phyloP scores from a whole-genome alignment of 2,888 invertebrate genomes.

The Hirtodrosophila alboralis region DNA sequence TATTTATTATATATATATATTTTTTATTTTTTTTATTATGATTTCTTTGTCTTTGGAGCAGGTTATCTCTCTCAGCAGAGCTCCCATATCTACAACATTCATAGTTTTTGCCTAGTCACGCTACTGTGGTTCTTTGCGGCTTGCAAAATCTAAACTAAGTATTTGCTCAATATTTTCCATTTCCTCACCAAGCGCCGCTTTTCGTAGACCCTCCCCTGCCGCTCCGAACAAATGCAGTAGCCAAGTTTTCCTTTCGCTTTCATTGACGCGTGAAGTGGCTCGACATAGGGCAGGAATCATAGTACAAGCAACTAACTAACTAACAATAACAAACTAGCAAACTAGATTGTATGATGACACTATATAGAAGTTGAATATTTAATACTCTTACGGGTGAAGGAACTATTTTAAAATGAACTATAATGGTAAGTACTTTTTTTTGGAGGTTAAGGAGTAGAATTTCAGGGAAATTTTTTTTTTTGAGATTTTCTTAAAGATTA shows the following conservation, averaged over 20 bases:
- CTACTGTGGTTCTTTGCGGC: constrained; percentile 66
- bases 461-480: too few relatives aligned
- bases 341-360: background rate
- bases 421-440: too few relatives aligned
- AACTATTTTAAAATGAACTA: too few relatives aligned
- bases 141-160: constrained; percentile 66
- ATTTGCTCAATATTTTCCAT: constrained; percentile 77
- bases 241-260: constrained; percentile 76
- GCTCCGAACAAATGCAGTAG: constrained; percentile 1
- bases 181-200: constrained; percentile 66
- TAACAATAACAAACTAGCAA: constrained; percentile 16
- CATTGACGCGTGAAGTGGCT: constrained; percentile 78
- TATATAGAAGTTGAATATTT: background rate
- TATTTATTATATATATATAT: constrained; percentile 23
- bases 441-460: too few relatives aligned
- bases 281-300: constrained; percentile 65
- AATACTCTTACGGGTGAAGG: too few relatives aligned
- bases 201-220: constrained; percentile 20
- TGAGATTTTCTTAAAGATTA: too few relatives aligned
- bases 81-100: background rate
- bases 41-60: background rate
- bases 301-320: constrained; percentile 14
- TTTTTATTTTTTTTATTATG: constrained; percentile 11
- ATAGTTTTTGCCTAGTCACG: constrained; percentile 59
- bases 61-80: constrained; percentile 5